Evolutionary conservation across 1,140 invertebrate genomes (phyloP).

Genomic region (Drosophila sucinea): DNA sequence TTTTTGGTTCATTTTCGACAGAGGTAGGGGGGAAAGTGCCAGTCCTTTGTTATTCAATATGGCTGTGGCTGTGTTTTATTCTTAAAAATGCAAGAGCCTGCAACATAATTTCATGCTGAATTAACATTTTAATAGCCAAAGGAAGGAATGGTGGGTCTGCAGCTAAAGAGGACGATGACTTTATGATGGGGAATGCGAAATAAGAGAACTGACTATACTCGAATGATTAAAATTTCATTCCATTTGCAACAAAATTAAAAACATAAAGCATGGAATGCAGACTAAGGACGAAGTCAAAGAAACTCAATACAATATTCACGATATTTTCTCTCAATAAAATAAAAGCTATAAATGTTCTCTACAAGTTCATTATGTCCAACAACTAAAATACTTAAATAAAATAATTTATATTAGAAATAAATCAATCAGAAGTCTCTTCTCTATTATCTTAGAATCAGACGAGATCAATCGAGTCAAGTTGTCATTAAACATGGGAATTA

Average conservation of each 20-base stretch:
- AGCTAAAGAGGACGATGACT: not conserved
- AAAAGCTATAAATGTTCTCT: not conserved
- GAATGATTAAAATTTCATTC: constrained; percentile 55
- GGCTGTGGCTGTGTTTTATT: constrained; percentile 11
- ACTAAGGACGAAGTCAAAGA: not conserved
- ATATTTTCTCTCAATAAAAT: not conserved
- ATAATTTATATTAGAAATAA: no score
- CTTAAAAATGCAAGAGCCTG: constrained; percentile 36
- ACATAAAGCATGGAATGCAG: not conserved
- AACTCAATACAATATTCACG: not conserved
- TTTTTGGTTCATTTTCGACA: constrained; percentile 1
- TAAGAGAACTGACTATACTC: constrained; percentile 5
- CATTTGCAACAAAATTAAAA: constrained; percentile 22
- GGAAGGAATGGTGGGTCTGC: not conserved
- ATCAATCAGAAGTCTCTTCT: no score
- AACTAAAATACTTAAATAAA: no score
- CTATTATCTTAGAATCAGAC: no score
- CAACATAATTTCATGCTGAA: constrained; percentile 45
- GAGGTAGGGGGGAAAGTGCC: not conserved
- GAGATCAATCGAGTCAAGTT: no score
- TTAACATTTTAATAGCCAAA: constrained; percentile 55
- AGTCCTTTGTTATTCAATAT: constrained; percentile 13
- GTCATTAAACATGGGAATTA: no score
- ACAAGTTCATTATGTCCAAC: no score
- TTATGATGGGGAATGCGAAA: constrained; percentile 14